Evolutionary conservation across 2,113 vertebrate species (phyloP).

Genomic region (Prinia subflava): DNA sequence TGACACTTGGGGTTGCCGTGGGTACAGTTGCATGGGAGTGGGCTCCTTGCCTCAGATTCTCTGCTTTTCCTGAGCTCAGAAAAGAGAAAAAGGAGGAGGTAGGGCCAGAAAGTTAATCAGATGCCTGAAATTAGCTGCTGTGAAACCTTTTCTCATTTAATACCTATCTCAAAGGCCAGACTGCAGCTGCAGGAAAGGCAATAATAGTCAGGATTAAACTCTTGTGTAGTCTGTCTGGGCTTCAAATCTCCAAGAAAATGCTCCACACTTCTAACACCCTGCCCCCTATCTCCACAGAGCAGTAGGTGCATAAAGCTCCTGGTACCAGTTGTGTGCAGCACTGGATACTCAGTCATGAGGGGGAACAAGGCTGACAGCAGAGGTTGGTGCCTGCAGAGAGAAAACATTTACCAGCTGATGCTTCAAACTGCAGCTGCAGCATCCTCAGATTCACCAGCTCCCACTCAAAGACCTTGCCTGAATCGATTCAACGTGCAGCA

Average conservation of each 20-base stretch:
- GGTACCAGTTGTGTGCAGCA: background rate
- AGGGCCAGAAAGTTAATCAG: background rate
- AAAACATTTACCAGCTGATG: slow-evolving; percentile 11
- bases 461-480: background rate
- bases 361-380: background rate
- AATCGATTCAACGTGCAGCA: background rate
- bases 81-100: background rate
- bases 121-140: background rate
- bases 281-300: background rate
- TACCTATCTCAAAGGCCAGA: background rate
- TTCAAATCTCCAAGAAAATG: background rate
- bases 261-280: background rate
- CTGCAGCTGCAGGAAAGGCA: background rate
- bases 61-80: background rate
- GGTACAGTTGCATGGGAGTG: accelerated
- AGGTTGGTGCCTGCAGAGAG: background rate
- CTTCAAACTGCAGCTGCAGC: slow-evolving; percentile 29
- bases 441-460: background rate
- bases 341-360: background rate
- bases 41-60: background rate
- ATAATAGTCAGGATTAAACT: background rate
- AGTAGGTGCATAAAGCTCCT: background rate
- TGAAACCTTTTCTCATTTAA: background rate
- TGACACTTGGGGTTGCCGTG: background rate
- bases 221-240: background rate